Evolutionary conservation across 2,113 vertebrate genomes (phyloP).

Genomic region (Aix galericulata): DNA sequence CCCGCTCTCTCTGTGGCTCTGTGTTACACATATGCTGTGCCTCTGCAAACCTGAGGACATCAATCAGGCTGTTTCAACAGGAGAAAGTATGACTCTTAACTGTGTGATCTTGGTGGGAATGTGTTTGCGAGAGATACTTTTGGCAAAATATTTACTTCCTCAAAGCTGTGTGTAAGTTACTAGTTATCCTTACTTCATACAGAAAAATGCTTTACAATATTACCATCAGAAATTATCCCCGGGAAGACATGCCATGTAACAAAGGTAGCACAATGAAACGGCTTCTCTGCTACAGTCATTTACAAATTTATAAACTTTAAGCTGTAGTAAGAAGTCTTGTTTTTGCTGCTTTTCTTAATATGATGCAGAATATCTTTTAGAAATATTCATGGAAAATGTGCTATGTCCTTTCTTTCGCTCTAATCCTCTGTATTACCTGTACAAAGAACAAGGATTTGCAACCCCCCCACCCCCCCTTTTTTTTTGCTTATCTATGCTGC

Average conservation of each 20-base stretch:
- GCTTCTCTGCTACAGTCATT: not conserved
- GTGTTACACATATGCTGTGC: not conserved
- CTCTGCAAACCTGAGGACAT: not conserved
- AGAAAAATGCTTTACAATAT: not conserved
- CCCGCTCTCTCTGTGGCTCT: not conserved
- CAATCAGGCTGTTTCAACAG: not conserved
- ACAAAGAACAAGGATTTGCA: slow-evolving; percentile 65
- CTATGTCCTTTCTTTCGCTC: slow-evolving; percentile 10
- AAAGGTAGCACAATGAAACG: slow-evolving; percentile 19
- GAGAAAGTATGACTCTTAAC: not conserved
- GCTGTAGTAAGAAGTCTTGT: slow-evolving; percentile 2
- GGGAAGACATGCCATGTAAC: not conserved
- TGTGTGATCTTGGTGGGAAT: not conserved
- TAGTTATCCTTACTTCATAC: not conserved
- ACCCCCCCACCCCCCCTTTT: not conserved
- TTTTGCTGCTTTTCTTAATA: slow-evolving; percentile 41
- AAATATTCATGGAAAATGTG: slow-evolving; percentile 51
- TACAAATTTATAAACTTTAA: slow-evolving; percentile 37
- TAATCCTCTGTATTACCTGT: slow-evolving; percentile 65
- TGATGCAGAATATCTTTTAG: slow-evolving; percentile 36
- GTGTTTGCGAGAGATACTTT: not conserved
- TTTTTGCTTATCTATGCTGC: slow-evolving; percentile 57
- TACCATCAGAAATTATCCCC: not conserved
- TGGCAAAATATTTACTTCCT: not conserved
- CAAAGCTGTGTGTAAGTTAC: not conserved